Evolutionary conservation across 2,113 vertebrate genomes (phyloP).

Genomic region (Corvus moneduloides): DNA sequence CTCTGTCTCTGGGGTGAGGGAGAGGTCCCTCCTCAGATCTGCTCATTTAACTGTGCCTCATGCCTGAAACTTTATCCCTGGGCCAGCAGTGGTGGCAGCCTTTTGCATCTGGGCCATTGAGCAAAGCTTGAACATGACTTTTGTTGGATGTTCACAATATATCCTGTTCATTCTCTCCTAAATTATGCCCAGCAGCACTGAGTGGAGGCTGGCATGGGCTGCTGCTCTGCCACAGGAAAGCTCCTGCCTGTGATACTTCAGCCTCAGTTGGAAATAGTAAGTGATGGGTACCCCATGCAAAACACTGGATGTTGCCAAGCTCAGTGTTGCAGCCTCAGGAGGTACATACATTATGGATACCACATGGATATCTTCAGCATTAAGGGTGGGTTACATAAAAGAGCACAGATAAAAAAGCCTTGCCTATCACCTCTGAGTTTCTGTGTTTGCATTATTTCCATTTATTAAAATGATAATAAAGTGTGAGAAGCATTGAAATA

Average conservation of each 20-base stretch:
- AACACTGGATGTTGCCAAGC: neutral
- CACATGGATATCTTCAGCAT: neutral
- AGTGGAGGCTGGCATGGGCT: neutral
- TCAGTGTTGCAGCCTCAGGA: neutral
- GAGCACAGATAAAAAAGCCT: neutral
- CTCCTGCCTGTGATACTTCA: neutral
- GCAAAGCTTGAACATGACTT: neutral
- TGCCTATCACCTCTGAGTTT: neutral
- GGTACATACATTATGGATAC: accelerated
- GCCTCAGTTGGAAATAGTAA: neutral
- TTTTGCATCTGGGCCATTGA: neutral
- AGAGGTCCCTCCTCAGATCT: neutral
- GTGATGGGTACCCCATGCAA: neutral
- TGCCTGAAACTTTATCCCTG: neutral
- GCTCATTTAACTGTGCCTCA: neutral
- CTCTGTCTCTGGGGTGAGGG: neutral
- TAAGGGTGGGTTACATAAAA: neutral
- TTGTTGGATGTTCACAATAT: neutral
- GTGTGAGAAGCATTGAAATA: neutral
- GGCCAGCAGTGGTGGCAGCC: neutral
- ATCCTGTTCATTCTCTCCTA: neutral
- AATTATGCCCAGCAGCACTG: neutral
- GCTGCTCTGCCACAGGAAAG: neutral
- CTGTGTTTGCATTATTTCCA: neutral
- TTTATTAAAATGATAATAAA: neutral